Evolutionary conservation across 2,888 invertebrate species (phyloP).

Genomic region (Stictocephala bisonia): DNA sequence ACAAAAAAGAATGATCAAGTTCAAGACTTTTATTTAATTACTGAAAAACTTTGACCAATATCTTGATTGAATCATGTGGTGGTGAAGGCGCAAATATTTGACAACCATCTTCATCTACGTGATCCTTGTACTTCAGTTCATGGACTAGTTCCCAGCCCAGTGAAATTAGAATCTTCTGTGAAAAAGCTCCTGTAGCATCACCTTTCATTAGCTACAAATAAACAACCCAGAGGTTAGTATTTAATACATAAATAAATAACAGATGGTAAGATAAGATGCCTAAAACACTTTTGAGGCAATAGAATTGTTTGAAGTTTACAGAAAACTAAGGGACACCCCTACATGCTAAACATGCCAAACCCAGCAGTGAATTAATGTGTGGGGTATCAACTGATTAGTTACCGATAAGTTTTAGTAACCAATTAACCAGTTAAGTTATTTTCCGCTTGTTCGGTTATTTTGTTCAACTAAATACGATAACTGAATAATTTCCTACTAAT

Average conservation of each 20-base stretch:
- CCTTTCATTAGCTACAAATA: slow-evolving; percentile 78
- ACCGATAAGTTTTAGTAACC: too few relatives aligned
- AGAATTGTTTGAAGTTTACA: background rate
- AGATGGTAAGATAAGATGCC: background rate
- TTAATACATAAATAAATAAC: background rate
- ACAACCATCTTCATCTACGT: slow-evolving; percentile 71
- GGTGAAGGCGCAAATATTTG: slow-evolving; percentile 73
- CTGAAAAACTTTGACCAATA: slow-evolving; percentile 69
- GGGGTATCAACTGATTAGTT: background rate
- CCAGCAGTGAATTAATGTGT: background rate
- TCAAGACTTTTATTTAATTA: slow-evolving; percentile 24
- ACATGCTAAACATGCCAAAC: too few relatives aligned
- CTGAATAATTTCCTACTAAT: too few relatives aligned
- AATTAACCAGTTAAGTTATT: too few relatives aligned
- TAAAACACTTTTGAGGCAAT: background rate
- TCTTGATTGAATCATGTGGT: slow-evolving; percentile 79
- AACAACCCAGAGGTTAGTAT: too few relatives aligned
- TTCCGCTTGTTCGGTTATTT: too few relatives aligned
- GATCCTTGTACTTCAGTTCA: slow-evolving; percentile 77
- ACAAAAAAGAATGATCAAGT: too few relatives aligned
- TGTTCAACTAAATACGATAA: too few relatives aligned
- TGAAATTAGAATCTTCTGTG: slow-evolving; percentile 78
- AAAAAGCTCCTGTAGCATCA: slow-evolving; percentile 84
- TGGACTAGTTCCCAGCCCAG: slow-evolving; percentile 74
- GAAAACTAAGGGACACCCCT: too few relatives aligned